Percentiles rank a stretch among this genome's conserved stretches.
phyloP scores from a whole-genome alignment of 2,113 vertebrate genomes.

The Sigmodon hispidus region DNA sequence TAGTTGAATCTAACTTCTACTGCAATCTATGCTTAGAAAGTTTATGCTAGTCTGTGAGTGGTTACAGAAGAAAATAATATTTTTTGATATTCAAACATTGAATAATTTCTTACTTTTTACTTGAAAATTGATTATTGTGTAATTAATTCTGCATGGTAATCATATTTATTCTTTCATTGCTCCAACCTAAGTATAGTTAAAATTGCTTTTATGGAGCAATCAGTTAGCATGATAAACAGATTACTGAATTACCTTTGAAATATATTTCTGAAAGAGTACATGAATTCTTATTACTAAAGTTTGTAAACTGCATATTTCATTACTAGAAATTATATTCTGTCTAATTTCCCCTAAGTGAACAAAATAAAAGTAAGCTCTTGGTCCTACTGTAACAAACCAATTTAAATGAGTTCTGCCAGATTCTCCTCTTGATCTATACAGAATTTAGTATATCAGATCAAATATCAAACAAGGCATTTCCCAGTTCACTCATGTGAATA shows the following conservation, averaged over 20 bases:
- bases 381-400: background rate
- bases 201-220: background rate
- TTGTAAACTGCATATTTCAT: background rate
- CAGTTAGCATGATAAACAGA: background rate
- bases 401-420: background rate
- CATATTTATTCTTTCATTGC: background rate
- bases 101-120: background rate
- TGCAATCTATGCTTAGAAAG: background rate
- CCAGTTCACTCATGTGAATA: background rate
- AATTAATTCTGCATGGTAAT: background rate
- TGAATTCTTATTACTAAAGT: background rate
- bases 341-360: slow-evolving; percentile 1
- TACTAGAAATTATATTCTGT: slow-evolving; percentile 7
- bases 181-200: background rate
- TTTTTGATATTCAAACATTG: background rate
- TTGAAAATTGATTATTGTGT: background rate
- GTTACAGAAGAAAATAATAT: background rate
- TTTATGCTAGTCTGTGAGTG: background rate
- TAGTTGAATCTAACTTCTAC: background rate
- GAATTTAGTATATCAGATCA: background rate
- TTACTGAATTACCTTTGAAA: background rate
- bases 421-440: background rate
- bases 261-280: background rate
- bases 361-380: slow-evolving; percentile 26
- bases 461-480: background rate